These are phyloP conservation scores for Ephialtes manifestator DNA, from an alignment of 2,888 invertebrate genomes.

Conservation along the genomic window DNA sequence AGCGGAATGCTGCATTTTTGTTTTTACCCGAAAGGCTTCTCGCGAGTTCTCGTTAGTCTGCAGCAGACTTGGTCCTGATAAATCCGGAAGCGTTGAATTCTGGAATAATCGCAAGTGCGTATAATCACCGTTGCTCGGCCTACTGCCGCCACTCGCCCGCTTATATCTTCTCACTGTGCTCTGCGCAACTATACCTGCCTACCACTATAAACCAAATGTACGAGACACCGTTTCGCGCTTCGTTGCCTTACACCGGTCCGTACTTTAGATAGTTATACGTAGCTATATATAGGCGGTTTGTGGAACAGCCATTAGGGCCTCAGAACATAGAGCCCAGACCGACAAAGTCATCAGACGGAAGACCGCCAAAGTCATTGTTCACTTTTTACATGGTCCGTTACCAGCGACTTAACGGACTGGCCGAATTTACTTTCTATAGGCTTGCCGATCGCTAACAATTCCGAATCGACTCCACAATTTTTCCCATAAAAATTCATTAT, in stretches of 20 bases:
- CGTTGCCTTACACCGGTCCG: slow-evolving; percentile 48
- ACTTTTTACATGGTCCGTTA: slow-evolving; percentile 65
- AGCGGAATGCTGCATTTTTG: not conserved
- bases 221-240: slow-evolving; percentile 63
- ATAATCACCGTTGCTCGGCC: slow-evolving; percentile 73
- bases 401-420: slow-evolving; percentile 68
- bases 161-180: slow-evolving; percentile 45
- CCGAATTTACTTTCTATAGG: slow-evolving; percentile 69
- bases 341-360: slow-evolving; percentile 56
- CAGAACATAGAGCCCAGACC: slow-evolving; percentile 23
- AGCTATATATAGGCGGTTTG: slow-evolving; percentile 17
- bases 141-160: slow-evolving; percentile 60
- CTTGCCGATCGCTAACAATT: slow-evolving; percentile 49
- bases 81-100: slow-evolving; percentile 69
- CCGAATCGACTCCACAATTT: slow-evolving; percentile 42
- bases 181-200: slow-evolving; percentile 14
- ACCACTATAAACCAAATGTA: slow-evolving; percentile 53
- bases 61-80: slow-evolving; percentile 44
- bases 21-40: slow-evolving; percentile 1
- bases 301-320: slow-evolving; percentile 40
- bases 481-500: not conserved
- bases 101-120: slow-evolving; percentile 67
- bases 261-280: slow-evolving; percentile 24
- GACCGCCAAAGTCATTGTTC: slow-evolving; percentile 66
- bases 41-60: slow-evolving; percentile 39